These are phyloP conservation scores for Trichonephila clavipes DNA, from an alignment of 1,140 invertebrate genomes.

Conservation along the genomic window DNA sequence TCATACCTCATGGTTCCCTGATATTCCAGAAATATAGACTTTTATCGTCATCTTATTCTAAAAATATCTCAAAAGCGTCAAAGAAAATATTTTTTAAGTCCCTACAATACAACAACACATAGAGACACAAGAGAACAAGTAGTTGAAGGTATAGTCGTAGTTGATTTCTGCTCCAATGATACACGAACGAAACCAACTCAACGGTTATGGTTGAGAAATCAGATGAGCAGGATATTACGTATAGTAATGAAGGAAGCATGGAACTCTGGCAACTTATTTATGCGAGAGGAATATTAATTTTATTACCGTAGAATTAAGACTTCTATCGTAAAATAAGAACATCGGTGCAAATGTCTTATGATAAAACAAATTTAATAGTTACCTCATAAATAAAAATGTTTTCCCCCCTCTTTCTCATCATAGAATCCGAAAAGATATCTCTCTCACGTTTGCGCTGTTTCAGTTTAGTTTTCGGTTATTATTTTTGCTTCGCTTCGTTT, in stretches of 20 bases:
- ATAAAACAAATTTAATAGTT: too few species aligned
- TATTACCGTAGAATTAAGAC: not conserved
- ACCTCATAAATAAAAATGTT: too few species aligned
- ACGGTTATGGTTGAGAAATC: constrained; percentile 39
- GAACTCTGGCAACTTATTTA: not conserved
- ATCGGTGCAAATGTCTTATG: too few species aligned
- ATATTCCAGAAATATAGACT: constrained; percentile 93
- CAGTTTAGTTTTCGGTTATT: too few species aligned
- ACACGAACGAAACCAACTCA: not conserved
- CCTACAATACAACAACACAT: not conserved
- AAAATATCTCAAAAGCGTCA: not conserved
- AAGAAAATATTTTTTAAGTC: constrained; percentile 38
- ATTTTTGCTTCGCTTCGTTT: too few species aligned
- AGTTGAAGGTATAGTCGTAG: not conserved
- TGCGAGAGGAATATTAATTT: not conserved
- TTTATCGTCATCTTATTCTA: constrained; percentile 89
- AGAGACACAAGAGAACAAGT: constrained; percentile 19
- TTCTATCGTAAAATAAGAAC: too few species aligned
- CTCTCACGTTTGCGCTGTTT: too few species aligned
- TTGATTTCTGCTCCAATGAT: not conserved
- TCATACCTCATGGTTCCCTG: constrained; percentile 93
- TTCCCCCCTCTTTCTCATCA: too few species aligned
- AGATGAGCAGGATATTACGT: constrained; percentile 29
- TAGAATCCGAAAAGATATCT: too few species aligned
- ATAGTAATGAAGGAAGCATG: not conserved